These are phyloP conservation scores for Bombus soroeensis DNA, from an alignment of 1,140 invertebrate species.

Conservation along the genomic window DNA sequence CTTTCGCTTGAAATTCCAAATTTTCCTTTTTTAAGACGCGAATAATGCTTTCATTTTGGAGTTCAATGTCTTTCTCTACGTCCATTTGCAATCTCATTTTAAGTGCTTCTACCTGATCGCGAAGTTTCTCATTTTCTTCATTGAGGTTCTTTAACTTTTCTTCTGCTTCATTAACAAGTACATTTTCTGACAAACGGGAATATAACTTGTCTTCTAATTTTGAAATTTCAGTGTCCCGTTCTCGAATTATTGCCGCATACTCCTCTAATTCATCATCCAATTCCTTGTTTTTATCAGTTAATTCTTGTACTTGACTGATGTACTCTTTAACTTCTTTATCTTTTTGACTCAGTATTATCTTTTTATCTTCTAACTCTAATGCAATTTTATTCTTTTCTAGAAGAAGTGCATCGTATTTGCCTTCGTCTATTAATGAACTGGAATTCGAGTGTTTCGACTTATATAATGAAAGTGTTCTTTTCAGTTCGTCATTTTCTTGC, in stretches of 20 bases:
- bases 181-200: conserved; percentile 34
- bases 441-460: conserved; percentile 51
- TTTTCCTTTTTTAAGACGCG: background rate
- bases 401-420: conserved; percentile 61
- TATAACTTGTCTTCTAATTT: conserved; percentile 35
- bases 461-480: conserved; percentile 37
- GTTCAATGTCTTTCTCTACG: background rate
- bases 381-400: conserved; percentile 70
- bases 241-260: conserved; percentile 63
- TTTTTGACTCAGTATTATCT: conserved; percentile 46
- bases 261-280: conserved; percentile 74
- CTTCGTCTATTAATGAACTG: conserved; percentile 41
- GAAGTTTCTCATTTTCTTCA: conserved; percentile 35
- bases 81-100: conserved; percentile 16
- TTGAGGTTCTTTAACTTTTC: conserved; percentile 53
- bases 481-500: conserved; percentile 67
- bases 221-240: conserved; percentile 31
- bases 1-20: background rate
- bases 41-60: background rate
- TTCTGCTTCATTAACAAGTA: conserved; percentile 27
- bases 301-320: conserved; percentile 37
- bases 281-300: conserved; percentile 65
- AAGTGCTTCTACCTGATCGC: background rate
- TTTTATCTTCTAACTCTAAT: conserved; percentile 70
- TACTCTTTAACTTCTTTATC: conserved; percentile 51